Percentiles rank a stretch among this genome's conserved stretches.
Evolutionary conservation across 2,888 invertebrate genomes (phyloP).

Genomic region (Trissolcus japonicus): DNA sequence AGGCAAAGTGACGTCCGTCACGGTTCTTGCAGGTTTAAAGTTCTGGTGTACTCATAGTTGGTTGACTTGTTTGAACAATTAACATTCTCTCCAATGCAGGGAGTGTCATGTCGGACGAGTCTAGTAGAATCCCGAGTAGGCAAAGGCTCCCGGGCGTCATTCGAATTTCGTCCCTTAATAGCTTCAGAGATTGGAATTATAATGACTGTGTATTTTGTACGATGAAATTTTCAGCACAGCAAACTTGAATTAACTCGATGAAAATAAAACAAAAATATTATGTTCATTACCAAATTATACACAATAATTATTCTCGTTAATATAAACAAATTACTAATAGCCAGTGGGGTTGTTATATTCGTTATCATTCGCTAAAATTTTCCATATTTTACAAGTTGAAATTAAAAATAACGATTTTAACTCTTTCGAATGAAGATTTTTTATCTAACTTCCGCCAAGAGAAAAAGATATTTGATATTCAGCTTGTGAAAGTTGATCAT

Average conservation of each 20-base stretch:
- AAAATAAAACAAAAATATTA: conserved; percentile 46
- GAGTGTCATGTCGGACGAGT: conserved; percentile 57
- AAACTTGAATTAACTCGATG: conserved; percentile 53
- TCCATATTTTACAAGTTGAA: too few species aligned
- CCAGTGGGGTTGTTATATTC: background rate
- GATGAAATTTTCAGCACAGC: conserved; percentile 54
- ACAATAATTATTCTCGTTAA: conserved; percentile 41
- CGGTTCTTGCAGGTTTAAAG: conserved; percentile 49
- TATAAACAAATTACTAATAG: conserved; percentile 26
- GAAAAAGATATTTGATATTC: too few species aligned
- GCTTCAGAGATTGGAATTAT: conserved; percentile 56
- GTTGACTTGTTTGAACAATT: conserved; percentile 56
- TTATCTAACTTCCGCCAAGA: too few species aligned
- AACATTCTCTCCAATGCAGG: conserved; percentile 51
- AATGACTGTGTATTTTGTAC: conserved; percentile 57
- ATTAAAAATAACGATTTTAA: too few species aligned
- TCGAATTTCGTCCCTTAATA: conserved; percentile 58
- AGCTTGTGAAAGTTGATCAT: too few species aligned
- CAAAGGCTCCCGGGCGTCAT: conserved; percentile 57
- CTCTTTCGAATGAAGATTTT: too few species aligned
- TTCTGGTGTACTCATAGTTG: conserved; percentile 55
- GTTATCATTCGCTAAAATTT: too few species aligned
- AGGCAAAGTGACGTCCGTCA: conserved; percentile 38
- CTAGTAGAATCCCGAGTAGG: conserved; percentile 53
- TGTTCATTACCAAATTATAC: conserved; percentile 45